Conservation (phyloP, 1,140 invertebrate genomes). For the Andricus grossulariae region DNA sequence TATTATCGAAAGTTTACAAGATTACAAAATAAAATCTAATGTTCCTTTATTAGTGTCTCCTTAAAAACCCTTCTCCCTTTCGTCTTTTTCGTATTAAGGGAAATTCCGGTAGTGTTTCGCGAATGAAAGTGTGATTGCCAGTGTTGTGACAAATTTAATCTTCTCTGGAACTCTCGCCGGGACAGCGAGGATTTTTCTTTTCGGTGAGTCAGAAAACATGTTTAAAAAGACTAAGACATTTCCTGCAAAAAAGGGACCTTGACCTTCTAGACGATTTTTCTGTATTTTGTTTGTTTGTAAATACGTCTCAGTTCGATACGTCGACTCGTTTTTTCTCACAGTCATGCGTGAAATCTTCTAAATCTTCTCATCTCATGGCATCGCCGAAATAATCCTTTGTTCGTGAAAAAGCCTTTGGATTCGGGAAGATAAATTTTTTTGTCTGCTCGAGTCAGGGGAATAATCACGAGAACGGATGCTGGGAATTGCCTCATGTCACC, state of each 20-base stretch:
- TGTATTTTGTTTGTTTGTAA: neutral
- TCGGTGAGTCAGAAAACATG: neutral
- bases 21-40: slow-evolving; percentile 11
- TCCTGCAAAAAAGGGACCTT: neutral
- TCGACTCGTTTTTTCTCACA: neutral
- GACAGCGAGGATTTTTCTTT: neutral
- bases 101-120: neutral
- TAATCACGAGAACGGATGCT: neutral
- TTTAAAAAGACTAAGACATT: neutral
- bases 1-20: neutral
- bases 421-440: neutral
- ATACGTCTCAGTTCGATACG: neutral
- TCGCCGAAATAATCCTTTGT: neutral
- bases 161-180: slow-evolving; percentile 4
- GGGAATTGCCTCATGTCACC: slow-evolving; percentile 13
- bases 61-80: slow-evolving; percentile 33
- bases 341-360: neutral
- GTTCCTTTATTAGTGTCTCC: slow-evolving; percentile 44
- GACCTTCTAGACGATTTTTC: neutral
- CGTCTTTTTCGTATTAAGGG: slow-evolving; percentile 31
- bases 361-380: neutral
- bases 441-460: neutral
- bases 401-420: neutral
- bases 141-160: slow-evolving; percentile 30
- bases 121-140: slow-evolving; percentile 28